Conservation (phyloP, 2,888 invertebrate genomes). For the Penaeus monodon region DNA sequence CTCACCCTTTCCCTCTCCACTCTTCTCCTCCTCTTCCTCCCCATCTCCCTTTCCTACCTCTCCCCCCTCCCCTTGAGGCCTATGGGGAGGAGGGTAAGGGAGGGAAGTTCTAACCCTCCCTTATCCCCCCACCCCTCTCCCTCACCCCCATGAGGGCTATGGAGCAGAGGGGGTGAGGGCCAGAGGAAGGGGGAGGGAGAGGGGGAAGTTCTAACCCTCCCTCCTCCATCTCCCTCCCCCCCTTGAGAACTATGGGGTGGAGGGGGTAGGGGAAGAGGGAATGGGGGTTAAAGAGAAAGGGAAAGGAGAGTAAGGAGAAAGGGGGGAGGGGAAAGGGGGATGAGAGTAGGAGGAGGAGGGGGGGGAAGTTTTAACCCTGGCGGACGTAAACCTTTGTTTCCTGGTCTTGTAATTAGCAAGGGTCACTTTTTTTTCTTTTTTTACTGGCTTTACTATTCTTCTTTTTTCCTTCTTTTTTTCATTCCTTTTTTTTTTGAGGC, state of each 20-base stretch:
- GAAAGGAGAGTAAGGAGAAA: neutral
- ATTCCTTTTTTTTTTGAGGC: neutral
- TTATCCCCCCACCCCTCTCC: neutral
- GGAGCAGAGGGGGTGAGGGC: too few relatives aligned
- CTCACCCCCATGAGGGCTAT: neutral
- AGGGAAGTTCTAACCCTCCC: too few relatives aligned
- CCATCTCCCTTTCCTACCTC: neutral
- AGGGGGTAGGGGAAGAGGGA: neutral
- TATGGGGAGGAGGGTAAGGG: neutral
- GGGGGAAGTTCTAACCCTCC: neutral
- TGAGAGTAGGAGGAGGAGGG: too few relatives aligned
- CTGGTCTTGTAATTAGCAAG: too few relatives aligned
- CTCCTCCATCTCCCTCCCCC: too few relatives aligned
- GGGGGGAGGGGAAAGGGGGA: neutral
- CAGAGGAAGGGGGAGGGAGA: neutral
- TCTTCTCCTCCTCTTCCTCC: neutral
- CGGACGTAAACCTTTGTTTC: too few relatives aligned
- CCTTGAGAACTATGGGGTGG: neutral
- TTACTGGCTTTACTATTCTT: neutral
- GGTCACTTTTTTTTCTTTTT: neutral
- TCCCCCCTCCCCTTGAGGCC: neutral
- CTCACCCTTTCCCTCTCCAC: neutral
- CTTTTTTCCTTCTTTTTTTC: neutral
- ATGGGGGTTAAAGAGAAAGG: neutral
- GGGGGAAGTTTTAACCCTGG: too few relatives aligned